These are phyloP conservation scores for Harpegnathos saltator DNA, from an alignment of 1,140 invertebrate species.

Conservation along the genomic window DNA sequence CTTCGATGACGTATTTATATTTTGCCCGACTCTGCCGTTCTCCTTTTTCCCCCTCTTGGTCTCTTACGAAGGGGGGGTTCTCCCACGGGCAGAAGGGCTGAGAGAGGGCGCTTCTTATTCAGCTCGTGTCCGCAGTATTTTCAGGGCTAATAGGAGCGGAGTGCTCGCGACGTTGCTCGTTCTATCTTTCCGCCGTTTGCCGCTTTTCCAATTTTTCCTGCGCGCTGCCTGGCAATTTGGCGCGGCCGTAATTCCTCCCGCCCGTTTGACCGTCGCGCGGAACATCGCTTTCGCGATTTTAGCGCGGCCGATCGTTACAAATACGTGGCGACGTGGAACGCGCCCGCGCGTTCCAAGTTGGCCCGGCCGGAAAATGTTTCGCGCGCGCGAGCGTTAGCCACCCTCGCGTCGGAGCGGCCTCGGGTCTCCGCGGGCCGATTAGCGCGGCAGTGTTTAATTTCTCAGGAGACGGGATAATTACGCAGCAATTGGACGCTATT, in stretches of 20 bases:
- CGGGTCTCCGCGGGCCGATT: conserved; percentile 42
- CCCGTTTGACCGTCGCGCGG: conserved; percentile 40
- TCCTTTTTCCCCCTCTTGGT: conserved; percentile 39
- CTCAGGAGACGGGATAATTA: conserved; percentile 52
- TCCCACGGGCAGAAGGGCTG: too few relatives aligned
- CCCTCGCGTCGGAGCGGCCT: not conserved
- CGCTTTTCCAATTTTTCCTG: conserved; percentile 57
- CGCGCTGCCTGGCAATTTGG: conserved; percentile 42
- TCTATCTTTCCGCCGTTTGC: conserved; percentile 56
- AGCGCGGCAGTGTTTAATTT: conserved; percentile 41
- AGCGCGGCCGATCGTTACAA: conserved; percentile 32
- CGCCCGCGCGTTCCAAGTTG: not conserved
- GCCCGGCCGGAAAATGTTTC: conserved; percentile 44
- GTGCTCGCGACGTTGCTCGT: conserved; percentile 23
- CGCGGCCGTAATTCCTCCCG: conserved; percentile 40
- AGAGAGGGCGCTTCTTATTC: too few relatives aligned
- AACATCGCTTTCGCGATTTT: conserved; percentile 46
- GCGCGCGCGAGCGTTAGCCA: not conserved
- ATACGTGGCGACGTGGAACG: conserved; percentile 31
- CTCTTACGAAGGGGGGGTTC: too few relatives aligned
- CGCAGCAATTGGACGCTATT: conserved; percentile 25
- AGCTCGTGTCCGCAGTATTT: conserved; percentile 49
- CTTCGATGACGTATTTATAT: conserved; percentile 33
- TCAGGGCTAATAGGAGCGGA: conserved; percentile 48
- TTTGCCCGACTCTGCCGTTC: not conserved